Conservation (phyloP, 2,797 vertebrate species). For the Agapornis canus region DNA sequence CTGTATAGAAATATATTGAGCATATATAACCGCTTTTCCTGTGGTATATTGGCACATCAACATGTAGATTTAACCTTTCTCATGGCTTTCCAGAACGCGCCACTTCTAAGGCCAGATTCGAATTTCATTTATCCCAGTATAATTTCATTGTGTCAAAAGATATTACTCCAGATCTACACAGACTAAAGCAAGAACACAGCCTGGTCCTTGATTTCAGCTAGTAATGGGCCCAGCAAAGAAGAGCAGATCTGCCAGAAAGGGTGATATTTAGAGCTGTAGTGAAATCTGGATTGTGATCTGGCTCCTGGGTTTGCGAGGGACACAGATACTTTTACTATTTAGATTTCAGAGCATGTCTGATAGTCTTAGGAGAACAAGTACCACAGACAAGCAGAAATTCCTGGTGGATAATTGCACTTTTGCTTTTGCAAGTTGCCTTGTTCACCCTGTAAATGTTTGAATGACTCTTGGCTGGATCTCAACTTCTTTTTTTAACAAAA, state of each 20-base stretch:
- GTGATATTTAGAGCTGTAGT: background rate
- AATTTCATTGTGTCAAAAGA: conserved; percentile 1
- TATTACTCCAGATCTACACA: background rate
- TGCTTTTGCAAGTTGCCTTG: background rate
- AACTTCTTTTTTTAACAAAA: background rate
- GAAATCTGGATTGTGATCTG: background rate
- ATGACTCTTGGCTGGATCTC: background rate
- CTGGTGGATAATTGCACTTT: background rate
- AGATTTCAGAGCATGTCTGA: background rate
- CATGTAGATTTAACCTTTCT: background rate
- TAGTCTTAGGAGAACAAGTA: background rate
- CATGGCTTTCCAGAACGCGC: background rate
- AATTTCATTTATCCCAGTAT: background rate
- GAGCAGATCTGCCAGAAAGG: background rate
- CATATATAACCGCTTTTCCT: background rate
- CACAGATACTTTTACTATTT: background rate
- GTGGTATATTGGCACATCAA: background rate
- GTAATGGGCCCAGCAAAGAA: background rate
- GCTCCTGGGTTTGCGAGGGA: background rate
- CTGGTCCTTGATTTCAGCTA: background rate
- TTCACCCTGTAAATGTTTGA: background rate
- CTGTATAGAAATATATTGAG: background rate
- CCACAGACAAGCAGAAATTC: background rate
- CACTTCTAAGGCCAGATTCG: background rate
- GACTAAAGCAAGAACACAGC: background rate